Evolutionary conservation across 2,888 invertebrate species (phyloP), one percentile per base, ranked within the genome.

Genomic region (Tuta absoluta): DNA sequence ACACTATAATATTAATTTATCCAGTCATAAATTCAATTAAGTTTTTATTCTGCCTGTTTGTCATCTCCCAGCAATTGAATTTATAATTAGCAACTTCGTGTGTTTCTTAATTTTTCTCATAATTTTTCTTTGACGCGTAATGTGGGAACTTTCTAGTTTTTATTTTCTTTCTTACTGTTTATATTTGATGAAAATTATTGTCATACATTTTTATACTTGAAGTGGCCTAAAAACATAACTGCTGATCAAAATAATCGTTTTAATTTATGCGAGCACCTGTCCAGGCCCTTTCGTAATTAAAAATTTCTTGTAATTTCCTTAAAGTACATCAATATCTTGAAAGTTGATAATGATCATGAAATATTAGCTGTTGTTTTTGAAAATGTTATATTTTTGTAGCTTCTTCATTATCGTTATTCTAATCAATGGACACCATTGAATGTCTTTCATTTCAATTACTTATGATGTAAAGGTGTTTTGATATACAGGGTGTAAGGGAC

Each of bases 201-300:
- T 72, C 68, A 72, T 68, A 75, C 71, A 72, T 70, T 70, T 73
- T 65, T 68, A 68, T 69, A 66, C 67, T 67, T 67, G 65, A 64
- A 70, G 68, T 67, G 66, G 65, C 65, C 67, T 69, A 64, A 69
- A 69, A 68, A 51, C 24, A 60, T 60, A 37, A 53, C 63, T 41
- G 49, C 28, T 62, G 63, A 63, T 66, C 68, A 68, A 70, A 71
- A 71, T 75, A 73, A 76, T 69, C 67, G 72, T 72, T 70, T 70
- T 77, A 79, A 80, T 79, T 75, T 74, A 80, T 78, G 72, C 77
- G 72, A 71, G 71, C 81, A 81, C 80, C 80, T 81, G 79, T 78
- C 78, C 72, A 67, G 68, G 17, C 28, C 70, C 72, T 67, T 56
- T 23, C 23, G 72, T 77, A 74, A 77, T 77, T 76, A 75, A 75